Conservation (phyloP, 2,888 invertebrate species). For the Drosophila emarginata region DNA sequence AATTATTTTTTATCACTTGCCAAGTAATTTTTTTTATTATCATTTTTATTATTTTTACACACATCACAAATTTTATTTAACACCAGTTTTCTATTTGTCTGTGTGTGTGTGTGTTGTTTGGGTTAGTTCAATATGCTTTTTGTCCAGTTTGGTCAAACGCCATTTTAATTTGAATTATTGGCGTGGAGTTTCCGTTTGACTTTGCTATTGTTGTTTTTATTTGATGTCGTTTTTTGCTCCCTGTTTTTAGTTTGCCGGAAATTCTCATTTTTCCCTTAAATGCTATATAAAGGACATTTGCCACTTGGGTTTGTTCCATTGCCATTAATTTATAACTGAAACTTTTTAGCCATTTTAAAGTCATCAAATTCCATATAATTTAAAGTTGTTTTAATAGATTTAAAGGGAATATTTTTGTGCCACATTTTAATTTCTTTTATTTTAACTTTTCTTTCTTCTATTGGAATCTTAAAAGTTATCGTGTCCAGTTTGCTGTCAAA, state of each 20-base stretch:
- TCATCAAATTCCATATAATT: too few relatives aligned
- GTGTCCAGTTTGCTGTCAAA: too few relatives aligned
- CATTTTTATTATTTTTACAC: conserved; percentile 9
- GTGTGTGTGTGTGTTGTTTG: conserved; percentile 10
- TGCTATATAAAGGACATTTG: neutral
- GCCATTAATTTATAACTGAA: neutral
- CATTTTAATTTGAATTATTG: conserved; percentile 60
- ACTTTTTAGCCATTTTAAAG: neutral
- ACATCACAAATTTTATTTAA: conserved; percentile 24
- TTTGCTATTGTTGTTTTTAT: conserved; percentile 14
- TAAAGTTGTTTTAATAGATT: too few relatives aligned
- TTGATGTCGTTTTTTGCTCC: conserved; percentile 17
- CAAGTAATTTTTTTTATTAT: neutral
- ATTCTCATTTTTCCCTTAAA: conserved; percentile 38
- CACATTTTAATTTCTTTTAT: too few relatives aligned
- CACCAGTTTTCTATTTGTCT: neutral
- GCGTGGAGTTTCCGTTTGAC: conserved; percentile 36
- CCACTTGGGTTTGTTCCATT: neutral
- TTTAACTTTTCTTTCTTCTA: too few relatives aligned
- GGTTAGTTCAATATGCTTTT: conserved; percentile 38
- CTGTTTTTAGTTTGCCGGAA: conserved; percentile 37
- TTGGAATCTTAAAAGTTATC: too few relatives aligned
- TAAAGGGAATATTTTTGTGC: too few relatives aligned
- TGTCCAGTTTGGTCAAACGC: conserved; percentile 31
- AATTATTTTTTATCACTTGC: conserved; percentile 12